Percentiles rank a stretch among this genome's conserved stretches.
These are phyloP conservation scores for Cyclophora punctaria DNA, from an alignment of 2,888 invertebrate species.

Conservation along the genomic window DNA sequence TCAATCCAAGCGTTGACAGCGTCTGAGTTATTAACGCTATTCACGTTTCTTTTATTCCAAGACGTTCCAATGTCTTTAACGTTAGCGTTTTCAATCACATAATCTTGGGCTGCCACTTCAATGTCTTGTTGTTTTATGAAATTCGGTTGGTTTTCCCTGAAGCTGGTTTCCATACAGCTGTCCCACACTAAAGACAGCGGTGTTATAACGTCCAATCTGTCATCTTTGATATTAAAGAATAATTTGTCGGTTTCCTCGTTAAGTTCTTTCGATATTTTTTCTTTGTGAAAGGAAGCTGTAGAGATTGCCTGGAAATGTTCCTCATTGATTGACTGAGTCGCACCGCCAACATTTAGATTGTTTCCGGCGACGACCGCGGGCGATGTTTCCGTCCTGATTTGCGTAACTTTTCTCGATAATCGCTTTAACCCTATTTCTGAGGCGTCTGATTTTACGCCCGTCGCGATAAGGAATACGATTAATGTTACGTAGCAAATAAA, in stretches of 20 bases:
- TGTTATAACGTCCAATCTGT: slow-evolving; percentile 17
- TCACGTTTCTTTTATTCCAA: slow-evolving; percentile 43
- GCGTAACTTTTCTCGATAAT: slow-evolving; percentile 18
- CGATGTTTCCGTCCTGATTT: slow-evolving; percentile 57
- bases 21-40: slow-evolving; percentile 28
- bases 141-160: slow-evolving; percentile 31
- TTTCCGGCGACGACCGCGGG: slow-evolving; percentile 54
- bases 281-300: slow-evolving; percentile 41
- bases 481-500: slow-evolving; percentile 23
- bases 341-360: slow-evolving; percentile 53
- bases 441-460: slow-evolving; percentile 8
- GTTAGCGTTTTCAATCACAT: slow-evolving; percentile 22
- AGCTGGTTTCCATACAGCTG: slow-evolving; percentile 49
- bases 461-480: slow-evolving; percentile 37
- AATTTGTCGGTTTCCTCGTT: slow-evolving; percentile 37
- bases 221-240: slow-evolving; percentile 25
- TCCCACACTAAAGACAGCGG: slow-evolving; percentile 53
- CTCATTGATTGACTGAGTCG: slow-evolving; percentile 26
- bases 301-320: slow-evolving; percentile 61
- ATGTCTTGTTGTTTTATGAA: slow-evolving; percentile 31
- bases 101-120: slow-evolving; percentile 33
- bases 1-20: slow-evolving; percentile 48
- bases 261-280: slow-evolving; percentile 37
- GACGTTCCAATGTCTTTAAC: slow-evolving; percentile 26
- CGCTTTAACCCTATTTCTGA: slow-evolving; percentile 17